Evolutionary conservation across 2,797 vertebrate species (phyloP).

Genomic region (Onychomys leucogaster): DNA sequence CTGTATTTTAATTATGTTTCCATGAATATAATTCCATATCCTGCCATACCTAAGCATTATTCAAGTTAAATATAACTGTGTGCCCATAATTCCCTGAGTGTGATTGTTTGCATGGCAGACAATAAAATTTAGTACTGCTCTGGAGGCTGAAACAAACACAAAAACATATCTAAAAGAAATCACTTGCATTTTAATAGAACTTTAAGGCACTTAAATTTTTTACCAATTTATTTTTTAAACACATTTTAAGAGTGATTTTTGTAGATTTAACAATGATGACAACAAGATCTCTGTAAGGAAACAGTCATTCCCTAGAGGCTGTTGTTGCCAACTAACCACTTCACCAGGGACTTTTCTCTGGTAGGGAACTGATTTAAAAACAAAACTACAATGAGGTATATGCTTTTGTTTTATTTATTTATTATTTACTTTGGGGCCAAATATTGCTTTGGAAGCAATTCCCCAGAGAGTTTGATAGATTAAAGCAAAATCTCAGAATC

Average conservation of each 20-base stretch:
- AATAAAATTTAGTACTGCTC: slow-evolving; percentile 65
- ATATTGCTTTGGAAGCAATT: slow-evolving; percentile 56
- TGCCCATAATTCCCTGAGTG: slow-evolving; percentile 58
- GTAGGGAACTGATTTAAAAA: slow-evolving; percentile 44
- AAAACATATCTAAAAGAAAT: slow-evolving; percentile 68
- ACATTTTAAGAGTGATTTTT: slow-evolving; percentile 61
- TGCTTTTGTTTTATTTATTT: not conserved
- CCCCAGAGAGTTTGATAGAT: slow-evolving; percentile 5
- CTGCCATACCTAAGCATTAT: slow-evolving; percentile 76
- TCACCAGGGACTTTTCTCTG: slow-evolving; percentile 47
- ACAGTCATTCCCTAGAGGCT: slow-evolving; percentile 34
- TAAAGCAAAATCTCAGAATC: slow-evolving; percentile 60
- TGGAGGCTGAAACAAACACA: slow-evolving; percentile 56
- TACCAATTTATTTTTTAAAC: slow-evolving; percentile 62
- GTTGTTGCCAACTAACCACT: slow-evolving; percentile 56
- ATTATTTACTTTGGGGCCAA: not conserved
- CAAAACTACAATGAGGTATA: slow-evolving; percentile 48
- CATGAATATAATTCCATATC: slow-evolving; percentile 76
- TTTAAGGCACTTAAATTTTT: slow-evolving; percentile 66
- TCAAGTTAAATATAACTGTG: slow-evolving; percentile 71
- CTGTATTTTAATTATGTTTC: slow-evolving; percentile 80
- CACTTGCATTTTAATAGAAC: slow-evolving; percentile 68
- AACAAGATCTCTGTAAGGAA: slow-evolving; percentile 63
- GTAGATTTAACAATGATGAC: not conserved
- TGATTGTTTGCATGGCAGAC: slow-evolving; percentile 56